These are phyloP conservation scores for Echeneis naucrates DNA, from an alignment of 2,797 vertebrate species.

Conservation along the genomic window DNA sequence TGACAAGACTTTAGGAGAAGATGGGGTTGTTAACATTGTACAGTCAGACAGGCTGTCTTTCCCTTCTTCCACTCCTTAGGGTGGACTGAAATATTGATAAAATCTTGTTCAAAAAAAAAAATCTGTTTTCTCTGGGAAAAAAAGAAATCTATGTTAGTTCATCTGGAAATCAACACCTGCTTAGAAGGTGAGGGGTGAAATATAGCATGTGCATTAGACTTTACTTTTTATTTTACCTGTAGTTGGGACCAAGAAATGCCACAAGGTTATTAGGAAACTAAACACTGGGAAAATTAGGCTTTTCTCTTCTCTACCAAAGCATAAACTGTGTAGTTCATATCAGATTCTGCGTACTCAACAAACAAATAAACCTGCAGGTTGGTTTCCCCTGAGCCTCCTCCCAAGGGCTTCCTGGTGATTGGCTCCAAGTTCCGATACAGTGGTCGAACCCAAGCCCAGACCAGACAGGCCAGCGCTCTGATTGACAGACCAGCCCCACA, in stretches of 20 bases:
- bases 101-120: background rate
- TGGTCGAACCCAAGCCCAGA: constrained; percentile 97
- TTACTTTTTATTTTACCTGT: background rate
- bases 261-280: background rate
- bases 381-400: constrained; percentile 97
- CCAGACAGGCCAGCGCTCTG: constrained; percentile 94
- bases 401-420: constrained; percentile 98
- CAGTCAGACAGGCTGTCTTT: background rate
- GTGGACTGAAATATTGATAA: background rate
- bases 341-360: background rate
- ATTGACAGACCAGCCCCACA: constrained; percentile 96
- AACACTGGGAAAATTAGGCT: background rate
- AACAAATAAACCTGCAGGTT: constrained; percentile 86
- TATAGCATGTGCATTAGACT: background rate
- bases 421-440: constrained; percentile 99
- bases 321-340: background rate
- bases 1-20: background rate
- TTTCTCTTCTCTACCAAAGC: background rate
- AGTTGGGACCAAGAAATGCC: background rate
- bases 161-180: background rate
- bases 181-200: background rate
- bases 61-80: background rate
- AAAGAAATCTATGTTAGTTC: background rate
- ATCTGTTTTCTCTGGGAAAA: too few species aligned
- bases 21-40: background rate